phyloP scores from a whole-genome alignment of 2,797 vertebrate species.

The Melanotaenia maccullochi region DNA sequence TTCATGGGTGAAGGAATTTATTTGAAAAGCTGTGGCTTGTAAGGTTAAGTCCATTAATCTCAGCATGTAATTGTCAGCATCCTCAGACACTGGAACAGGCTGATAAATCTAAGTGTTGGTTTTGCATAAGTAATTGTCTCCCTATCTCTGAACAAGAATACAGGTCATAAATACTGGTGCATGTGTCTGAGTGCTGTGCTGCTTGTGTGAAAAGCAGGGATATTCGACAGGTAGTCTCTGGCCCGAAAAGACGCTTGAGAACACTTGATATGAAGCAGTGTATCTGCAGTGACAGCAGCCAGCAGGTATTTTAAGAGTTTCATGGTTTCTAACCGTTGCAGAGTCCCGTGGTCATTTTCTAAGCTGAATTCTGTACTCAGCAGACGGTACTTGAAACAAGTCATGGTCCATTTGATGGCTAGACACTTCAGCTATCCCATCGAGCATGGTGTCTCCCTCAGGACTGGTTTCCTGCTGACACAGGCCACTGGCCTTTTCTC shows the following conservation, averaged over 20 bases:
- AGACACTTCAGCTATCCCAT: slow-evolving; percentile 47
- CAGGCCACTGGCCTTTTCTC: slow-evolving; percentile 49
- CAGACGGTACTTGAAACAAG: slow-evolving; percentile 50
- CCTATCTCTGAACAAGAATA: slow-evolving; percentile 10
- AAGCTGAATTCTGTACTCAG: slow-evolving; percentile 43
- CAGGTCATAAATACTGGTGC: not conserved
- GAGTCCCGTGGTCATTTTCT: slow-evolving; percentile 57
- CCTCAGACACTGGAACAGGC: slow-evolving; percentile 17
- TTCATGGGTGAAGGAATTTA: not conserved
- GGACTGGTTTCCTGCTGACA: slow-evolving; percentile 62
- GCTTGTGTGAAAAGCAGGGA: not conserved
- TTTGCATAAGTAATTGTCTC: slow-evolving; percentile 12
- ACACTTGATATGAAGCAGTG: slow-evolving; percentile 42
- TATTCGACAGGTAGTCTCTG: slow-evolving; percentile 23
- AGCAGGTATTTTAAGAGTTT: slow-evolving; percentile 56
- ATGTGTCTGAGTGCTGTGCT: not conserved
- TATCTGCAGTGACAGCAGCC: slow-evolving; percentile 50
- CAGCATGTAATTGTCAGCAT: slow-evolving; percentile 32
- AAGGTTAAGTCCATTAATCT: slow-evolving; percentile 45
- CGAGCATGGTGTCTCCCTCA: slow-evolving; percentile 44
- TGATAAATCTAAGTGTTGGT: slow-evolving; percentile 29
- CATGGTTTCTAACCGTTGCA: slow-evolving; percentile 48
- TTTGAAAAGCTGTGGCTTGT: slow-evolving; percentile 20
- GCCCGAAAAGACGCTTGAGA: not conserved
- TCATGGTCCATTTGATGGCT: slow-evolving; percentile 61